These are phyloP conservation scores for Sebastes nivosus DNA, from an alignment of 2,797 vertebrate genomes.

Conservation along the genomic window DNA sequence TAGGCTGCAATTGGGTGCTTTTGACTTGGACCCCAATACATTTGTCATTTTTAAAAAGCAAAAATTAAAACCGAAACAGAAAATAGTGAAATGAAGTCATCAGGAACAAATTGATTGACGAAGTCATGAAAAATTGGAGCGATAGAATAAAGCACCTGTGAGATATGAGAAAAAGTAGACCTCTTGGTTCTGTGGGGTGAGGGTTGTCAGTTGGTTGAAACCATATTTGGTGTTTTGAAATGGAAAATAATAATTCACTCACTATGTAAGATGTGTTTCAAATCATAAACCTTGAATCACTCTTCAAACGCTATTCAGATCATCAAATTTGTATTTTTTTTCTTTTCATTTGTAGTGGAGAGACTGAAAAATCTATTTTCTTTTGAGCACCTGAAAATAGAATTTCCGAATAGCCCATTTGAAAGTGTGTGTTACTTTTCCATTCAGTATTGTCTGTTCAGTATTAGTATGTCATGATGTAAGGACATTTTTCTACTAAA, in stretches of 20 bases:
- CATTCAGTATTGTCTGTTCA: background rate
- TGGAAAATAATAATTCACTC: background rate
- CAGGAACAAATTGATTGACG: no score
- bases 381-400: background rate
- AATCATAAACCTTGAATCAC: background rate
- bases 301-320: background rate
- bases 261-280: accelerated
- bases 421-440: background rate
- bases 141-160: no score
- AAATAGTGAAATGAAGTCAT: no score
- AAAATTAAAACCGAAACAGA: no score
- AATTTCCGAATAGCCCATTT: background rate
- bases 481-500: background rate
- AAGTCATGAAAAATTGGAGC: no score
- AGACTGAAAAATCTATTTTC: accelerated
- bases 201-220: background rate
- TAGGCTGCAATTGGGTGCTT: no score
- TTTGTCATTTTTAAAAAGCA: no score
- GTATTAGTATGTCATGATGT: background rate
- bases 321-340: background rate
- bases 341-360: background rate
- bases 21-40: no score
- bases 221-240: background rate
- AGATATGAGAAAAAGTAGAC: no score
- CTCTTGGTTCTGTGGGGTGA: no score